These are phyloP conservation scores for Lamellibrachia luymesi DNA, from an alignment of 1,140 invertebrate genomes.

Conservation along the genomic window DNA sequence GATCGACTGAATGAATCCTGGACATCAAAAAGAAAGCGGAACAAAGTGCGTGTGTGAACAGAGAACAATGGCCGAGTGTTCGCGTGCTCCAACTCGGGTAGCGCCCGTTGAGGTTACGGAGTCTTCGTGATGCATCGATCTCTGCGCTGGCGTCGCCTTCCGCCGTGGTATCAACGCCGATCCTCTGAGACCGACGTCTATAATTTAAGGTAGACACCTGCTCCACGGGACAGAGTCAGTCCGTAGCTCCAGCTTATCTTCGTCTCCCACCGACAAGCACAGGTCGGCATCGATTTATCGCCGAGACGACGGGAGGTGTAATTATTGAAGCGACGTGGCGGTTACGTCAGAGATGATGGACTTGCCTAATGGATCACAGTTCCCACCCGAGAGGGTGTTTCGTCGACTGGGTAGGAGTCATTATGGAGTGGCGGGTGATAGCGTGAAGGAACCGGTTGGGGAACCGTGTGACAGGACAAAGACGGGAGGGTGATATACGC, in stretches of 20 bases:
- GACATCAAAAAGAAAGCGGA: neutral
- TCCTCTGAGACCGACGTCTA: slow-evolving; percentile 1
- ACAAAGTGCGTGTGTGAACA: neutral
- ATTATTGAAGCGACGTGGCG: neutral
- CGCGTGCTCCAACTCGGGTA: neutral
- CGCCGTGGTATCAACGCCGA: neutral
- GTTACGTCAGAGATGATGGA: neutral
- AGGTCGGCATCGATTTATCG: neutral
- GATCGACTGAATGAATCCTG: neutral
- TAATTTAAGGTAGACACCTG: neutral
- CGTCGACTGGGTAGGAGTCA: neutral
- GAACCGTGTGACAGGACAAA: neutral
- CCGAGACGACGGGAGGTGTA: neutral
- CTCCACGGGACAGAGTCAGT: neutral
- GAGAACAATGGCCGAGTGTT: neutral
- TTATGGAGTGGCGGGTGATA: neutral
- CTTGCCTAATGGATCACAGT: neutral
- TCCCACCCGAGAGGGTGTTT: neutral
- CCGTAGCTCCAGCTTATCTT: neutral
- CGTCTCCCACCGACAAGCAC: neutral
- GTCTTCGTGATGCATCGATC: neutral
- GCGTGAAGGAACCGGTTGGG: neutral
- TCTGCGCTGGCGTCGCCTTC: neutral
- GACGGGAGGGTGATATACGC: neutral
- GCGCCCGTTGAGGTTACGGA: neutral